Conservation (phyloP, 2,888 invertebrate species). For the Merodon equestris region DNA sequence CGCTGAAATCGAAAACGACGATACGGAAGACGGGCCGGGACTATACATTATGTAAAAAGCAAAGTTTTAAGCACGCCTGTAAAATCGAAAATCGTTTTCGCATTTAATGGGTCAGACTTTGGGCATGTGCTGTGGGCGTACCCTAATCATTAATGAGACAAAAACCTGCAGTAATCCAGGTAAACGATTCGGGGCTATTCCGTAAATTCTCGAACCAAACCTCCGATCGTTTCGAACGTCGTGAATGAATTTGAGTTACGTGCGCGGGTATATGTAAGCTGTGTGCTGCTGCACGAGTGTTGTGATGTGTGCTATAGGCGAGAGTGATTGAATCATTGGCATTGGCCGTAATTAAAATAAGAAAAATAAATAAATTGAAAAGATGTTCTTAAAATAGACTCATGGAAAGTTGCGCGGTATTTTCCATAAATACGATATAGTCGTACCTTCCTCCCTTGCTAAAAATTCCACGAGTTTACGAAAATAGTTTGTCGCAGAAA, state of each 20-base stretch:
- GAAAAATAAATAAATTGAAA: slow-evolving; percentile 37
- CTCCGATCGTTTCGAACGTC: too few species aligned
- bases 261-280: too few species aligned
- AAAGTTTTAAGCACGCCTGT: neutral
- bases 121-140: slow-evolving; percentile 73
- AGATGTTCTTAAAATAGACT: slow-evolving; percentile 13
- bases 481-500: slow-evolving; percentile 2
- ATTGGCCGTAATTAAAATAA: slow-evolving; percentile 50
- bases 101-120: slow-evolving; percentile 74
- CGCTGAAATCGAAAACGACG: slow-evolving; percentile 6
- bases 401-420: too few species aligned
- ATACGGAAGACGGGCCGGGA: neutral
- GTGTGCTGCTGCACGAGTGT: neutral
- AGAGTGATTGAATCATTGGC: slow-evolving; percentile 36
- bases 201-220: too few species aligned
- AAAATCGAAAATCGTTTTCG: slow-evolving; percentile 25
- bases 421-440: too few species aligned
- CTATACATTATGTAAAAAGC: slow-evolving; percentile 39
- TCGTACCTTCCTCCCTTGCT: too few species aligned
- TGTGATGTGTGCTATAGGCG: slow-evolving; percentile 2
- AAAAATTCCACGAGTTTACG: neutral
- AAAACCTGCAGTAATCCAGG: slow-evolving; percentile 75
- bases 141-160: slow-evolving; percentile 74
- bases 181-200: slow-evolving; percentile 66
- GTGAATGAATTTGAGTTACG: neutral